These are phyloP conservation scores for Euura lappo DNA, from an alignment of 1,140 invertebrate species.

Conservation along the genomic window DNA sequence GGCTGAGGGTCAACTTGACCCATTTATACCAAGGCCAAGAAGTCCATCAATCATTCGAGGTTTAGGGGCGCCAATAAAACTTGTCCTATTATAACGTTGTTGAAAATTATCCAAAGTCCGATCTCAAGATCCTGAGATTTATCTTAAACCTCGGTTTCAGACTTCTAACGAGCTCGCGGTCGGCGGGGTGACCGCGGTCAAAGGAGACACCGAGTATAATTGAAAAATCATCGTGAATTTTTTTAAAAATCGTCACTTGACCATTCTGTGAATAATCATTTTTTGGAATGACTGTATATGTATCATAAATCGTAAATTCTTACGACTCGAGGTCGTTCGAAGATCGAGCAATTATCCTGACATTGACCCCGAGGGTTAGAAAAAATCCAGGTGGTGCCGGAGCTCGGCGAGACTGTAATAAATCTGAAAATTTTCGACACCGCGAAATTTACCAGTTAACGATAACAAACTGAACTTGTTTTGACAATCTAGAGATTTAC, in stretches of 20 bases:
- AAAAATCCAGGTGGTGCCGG: too few relatives aligned
- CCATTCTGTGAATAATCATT: too few relatives aligned
- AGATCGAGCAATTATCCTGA: neutral
- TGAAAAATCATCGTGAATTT: too few relatives aligned
- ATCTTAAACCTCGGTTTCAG: neutral
- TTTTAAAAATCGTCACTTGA: too few relatives aligned
- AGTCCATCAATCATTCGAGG: neutral
- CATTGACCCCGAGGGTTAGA: neutral
- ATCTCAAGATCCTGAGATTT: neutral
- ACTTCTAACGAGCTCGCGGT: neutral
- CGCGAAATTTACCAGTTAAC: too few relatives aligned
- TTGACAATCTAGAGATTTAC: neutral
- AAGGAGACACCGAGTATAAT: neutral
- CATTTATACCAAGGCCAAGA: neutral
- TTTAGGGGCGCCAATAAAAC: neutral
- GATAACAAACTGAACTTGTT: neutral
- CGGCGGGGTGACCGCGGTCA: neutral
- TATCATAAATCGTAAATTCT: too few relatives aligned
- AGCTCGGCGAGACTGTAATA: neutral
- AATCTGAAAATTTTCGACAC: neutral
- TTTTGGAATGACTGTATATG: too few relatives aligned
- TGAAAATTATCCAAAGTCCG: neutral
- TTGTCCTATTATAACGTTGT: constrained; percentile 7
- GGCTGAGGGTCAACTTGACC: neutral
- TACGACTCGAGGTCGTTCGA: too few relatives aligned